Conservation (phyloP, 2,113 vertebrate genomes). For the Diadophis punctatus region DNA sequence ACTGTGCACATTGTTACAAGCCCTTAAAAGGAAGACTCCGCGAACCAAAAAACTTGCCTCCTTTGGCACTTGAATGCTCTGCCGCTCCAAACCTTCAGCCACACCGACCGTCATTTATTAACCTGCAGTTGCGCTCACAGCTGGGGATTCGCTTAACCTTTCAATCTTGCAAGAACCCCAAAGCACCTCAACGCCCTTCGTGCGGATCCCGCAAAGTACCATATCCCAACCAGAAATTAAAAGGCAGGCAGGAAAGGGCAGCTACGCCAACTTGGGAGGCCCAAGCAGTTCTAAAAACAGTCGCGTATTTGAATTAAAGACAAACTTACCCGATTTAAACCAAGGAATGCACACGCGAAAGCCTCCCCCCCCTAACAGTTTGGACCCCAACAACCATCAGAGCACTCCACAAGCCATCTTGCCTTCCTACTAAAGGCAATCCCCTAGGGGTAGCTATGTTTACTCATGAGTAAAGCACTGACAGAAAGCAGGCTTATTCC, state of each 20-base stretch:
- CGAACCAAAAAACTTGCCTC: neutral
- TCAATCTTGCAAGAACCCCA: neutral
- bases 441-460: no score
- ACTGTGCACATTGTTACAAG: neutral
- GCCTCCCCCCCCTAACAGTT: neutral
- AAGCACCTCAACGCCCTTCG: neutral
- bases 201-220: neutral
- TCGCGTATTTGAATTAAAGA: neutral
- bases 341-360: neutral
- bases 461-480: neutral
- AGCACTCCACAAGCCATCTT: neutral
- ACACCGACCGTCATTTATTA: neutral
- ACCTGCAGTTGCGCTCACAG: neutral
- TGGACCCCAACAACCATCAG: neutral
- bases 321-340: slow-evolving; percentile 14
- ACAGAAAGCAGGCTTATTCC: neutral
- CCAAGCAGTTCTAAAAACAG: neutral
- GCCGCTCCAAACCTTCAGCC: neutral
- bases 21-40: slow-evolving; percentile 33
- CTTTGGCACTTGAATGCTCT: neutral
- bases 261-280: no score
- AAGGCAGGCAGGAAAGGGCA: neutral
- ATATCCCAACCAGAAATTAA: slow-evolving; percentile 34
- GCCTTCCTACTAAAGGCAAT: neutral
- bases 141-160: neutral